Conservation (phyloP, 2,888 invertebrate species). For the Schizotus pectinicornis region DNA sequence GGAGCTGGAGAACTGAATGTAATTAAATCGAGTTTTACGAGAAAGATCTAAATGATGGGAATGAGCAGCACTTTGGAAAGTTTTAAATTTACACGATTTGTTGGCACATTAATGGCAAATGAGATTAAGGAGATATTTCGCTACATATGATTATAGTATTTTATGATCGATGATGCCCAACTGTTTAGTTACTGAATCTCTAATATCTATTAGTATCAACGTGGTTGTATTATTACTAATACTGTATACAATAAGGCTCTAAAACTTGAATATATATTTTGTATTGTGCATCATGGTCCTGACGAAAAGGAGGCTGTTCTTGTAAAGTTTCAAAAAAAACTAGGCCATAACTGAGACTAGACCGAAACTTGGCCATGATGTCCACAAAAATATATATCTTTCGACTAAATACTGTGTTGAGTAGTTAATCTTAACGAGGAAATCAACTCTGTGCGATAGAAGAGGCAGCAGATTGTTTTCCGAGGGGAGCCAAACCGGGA, state of each 20-base stretch:
- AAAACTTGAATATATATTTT: slow-evolving; percentile 37
- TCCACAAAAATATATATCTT: slow-evolving; percentile 42
- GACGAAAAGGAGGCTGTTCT: slow-evolving; percentile 4
- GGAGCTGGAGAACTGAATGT: too few relatives aligned
- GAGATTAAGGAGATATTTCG: not conserved
- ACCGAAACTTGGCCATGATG: slow-evolving; percentile 35
- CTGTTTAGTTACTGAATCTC: slow-evolving; percentile 19
- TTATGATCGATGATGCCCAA: slow-evolving; percentile 31
- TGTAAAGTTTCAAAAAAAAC: slow-evolving; percentile 9
- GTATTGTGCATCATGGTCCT: slow-evolving; percentile 32
- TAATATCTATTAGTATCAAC: slow-evolving; percentile 25
- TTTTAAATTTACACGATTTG: not conserved
- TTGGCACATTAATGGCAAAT: slow-evolving; percentile 23
- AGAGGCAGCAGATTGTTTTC: slow-evolving; percentile 41
- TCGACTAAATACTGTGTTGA: slow-evolving; percentile 38
- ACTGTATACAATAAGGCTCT: slow-evolving; percentile 54
- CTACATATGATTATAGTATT: slow-evolving; percentile 44
- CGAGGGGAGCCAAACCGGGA: slow-evolving; percentile 72
- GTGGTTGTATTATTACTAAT: slow-evolving; percentile 45
- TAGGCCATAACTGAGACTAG: slow-evolving; percentile 19
- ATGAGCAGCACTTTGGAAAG: too few relatives aligned
- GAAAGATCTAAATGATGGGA: too few relatives aligned
- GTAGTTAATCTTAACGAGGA: slow-evolving; percentile 33
- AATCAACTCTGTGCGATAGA: slow-evolving; percentile 55
- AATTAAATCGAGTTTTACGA: too few relatives aligned